Evolutionary conservation across 1,140 invertebrate genomes (phyloP).

Genomic region (Marisa cornuarietis): DNA sequence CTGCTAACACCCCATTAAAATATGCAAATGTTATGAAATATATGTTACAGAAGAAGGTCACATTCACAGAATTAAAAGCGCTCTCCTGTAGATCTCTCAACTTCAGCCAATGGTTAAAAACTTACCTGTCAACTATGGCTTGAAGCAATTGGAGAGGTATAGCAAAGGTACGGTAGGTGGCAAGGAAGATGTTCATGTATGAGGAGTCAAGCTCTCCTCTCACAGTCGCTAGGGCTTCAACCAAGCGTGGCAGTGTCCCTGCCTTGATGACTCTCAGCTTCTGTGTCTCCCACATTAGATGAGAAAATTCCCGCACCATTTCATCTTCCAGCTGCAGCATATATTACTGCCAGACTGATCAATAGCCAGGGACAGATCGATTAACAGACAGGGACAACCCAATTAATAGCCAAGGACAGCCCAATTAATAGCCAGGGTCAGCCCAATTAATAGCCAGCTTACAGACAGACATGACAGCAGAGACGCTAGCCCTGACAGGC

Average conservation of each 20-base stretch:
- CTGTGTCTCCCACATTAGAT: slow-evolving; percentile 98
- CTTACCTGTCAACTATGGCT: slow-evolving; percentile 48
- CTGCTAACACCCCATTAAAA: no score
- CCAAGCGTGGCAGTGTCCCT: slow-evolving; percentile 90
- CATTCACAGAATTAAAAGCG: background rate
- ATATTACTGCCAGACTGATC: no score
- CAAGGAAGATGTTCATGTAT: slow-evolving; percentile 97
- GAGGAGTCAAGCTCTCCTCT: slow-evolving; percentile 96
- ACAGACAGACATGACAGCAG: no score
- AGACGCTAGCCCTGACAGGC: no score
- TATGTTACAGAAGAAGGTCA: background rate
- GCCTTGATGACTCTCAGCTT: slow-evolving; percentile 94
- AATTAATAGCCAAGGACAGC: no score
- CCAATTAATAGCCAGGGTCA: no score
- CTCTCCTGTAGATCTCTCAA: background rate
- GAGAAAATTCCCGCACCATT: slow-evolving; percentile 53
- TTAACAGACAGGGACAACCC: no score
- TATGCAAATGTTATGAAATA: no score
- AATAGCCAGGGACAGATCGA: no score
- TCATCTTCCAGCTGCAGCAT: slow-evolving; percentile 52
- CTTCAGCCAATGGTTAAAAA: background rate
- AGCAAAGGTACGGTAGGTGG: slow-evolving; percentile 90
- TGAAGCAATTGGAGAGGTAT: slow-evolving; percentile 83
- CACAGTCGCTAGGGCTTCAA: slow-evolving; percentile 91
- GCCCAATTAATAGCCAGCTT: no score